phyloP scores from a whole-genome alignment of 2,113 vertebrate genomes.

The Felis chaus region DNA sequence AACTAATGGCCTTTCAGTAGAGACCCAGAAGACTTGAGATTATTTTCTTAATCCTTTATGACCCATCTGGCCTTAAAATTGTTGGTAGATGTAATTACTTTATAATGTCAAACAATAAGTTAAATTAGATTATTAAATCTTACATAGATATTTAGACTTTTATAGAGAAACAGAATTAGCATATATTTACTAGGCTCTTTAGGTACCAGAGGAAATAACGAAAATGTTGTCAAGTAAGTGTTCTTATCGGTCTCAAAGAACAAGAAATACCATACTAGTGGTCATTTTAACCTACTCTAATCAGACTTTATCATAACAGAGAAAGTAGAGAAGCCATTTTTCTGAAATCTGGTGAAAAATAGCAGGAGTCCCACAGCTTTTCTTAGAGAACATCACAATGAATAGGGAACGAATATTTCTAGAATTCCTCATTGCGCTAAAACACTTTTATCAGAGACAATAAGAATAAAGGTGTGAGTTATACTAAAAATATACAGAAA shows the following conservation, averaged over 20 bases:
- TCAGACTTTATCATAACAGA: neutral
- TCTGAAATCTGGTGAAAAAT: neutral
- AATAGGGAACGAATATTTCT: neutral
- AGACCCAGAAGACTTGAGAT: neutral
- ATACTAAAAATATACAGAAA: neutral
- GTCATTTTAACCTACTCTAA: neutral
- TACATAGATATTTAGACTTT: neutral
- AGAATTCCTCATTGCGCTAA: neutral
- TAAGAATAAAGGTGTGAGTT: neutral
- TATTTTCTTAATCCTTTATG: slow-evolving; percentile 14
- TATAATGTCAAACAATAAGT: neutral
- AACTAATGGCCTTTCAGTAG: neutral
- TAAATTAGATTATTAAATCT: slow-evolving; percentile 2
- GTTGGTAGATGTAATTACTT: neutral
- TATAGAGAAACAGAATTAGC: slow-evolving; percentile 2
- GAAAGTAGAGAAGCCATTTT: neutral
- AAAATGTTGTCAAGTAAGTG: neutral
- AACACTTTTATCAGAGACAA: neutral
- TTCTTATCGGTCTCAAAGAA: neutral
- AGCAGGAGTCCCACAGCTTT: neutral
- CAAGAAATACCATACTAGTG: neutral
- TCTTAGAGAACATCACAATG: neutral
- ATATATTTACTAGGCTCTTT: neutral
- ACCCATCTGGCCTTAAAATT: neutral
- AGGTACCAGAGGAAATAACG: neutral